Evolutionary conservation across 2,888 invertebrate species (phyloP).

Genomic region (Pyrgus malvae): DNA sequence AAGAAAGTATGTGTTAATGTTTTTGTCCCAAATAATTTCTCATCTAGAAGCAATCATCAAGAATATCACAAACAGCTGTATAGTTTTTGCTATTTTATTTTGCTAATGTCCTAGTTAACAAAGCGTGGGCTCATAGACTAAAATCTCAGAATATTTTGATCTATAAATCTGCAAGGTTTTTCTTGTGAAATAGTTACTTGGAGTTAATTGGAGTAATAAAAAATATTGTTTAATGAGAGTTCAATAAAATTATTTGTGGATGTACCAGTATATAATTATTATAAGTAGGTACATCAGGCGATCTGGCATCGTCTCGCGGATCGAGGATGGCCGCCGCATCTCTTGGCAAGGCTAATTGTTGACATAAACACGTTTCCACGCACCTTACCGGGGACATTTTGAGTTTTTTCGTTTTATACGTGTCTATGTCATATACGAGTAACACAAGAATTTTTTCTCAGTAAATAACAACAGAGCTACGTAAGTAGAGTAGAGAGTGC

Average conservation of each 20-base stretch:
- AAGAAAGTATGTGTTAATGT: neutral
- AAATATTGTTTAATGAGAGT: conserved; percentile 5
- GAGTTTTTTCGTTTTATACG: conserved; percentile 17
- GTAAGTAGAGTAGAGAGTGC: too few species aligned
- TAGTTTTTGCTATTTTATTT: neutral
- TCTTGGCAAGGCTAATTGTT: conserved; percentile 42
- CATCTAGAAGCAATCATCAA: neutral
- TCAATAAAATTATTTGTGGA: conserved; percentile 1
- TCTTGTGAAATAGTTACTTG: neutral
- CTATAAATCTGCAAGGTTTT: neutral
- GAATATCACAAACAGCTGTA: neutral
- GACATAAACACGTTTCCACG: conserved; percentile 41
- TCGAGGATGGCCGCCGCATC: conserved; percentile 29
- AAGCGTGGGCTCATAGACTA: neutral
- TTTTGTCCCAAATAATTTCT: neutral
- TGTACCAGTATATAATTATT: neutral
- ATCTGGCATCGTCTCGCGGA: conserved; percentile 17
- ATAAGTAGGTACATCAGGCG: neutral
- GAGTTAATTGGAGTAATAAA: neutral
- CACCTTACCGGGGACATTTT: conserved; percentile 26
- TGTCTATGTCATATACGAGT: neutral
- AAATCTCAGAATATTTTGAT: neutral
- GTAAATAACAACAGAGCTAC: too few species aligned
- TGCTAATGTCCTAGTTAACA: neutral
- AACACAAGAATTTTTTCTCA: too few species aligned